Conservation (phyloP, 2,888 invertebrate species). For the Drosophila subsilvestris region DNA sequence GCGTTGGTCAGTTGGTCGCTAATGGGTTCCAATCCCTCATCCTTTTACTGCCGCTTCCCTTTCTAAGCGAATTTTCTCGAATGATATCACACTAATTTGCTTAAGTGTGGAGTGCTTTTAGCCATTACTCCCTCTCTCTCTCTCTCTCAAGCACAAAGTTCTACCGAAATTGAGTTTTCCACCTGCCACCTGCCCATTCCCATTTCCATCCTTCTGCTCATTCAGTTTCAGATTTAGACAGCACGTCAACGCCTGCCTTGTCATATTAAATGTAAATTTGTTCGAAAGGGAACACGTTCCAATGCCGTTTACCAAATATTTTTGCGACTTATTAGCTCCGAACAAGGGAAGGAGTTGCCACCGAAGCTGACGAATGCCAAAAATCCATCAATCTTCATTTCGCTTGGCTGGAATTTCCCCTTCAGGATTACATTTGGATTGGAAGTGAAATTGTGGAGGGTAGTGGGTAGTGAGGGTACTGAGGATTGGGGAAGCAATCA, state of each 20-base stretch:
- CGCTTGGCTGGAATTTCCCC: constrained; percentile 32
- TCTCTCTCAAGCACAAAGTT: not conserved
- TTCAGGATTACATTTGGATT: constrained; percentile 5
- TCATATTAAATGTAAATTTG: constrained; percentile 73
- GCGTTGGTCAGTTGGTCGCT: constrained; percentile 61
- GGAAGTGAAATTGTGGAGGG: not conserved
- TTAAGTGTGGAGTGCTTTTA: constrained; percentile 35
- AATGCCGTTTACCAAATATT: constrained; percentile 49
- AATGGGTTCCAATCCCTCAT: constrained; percentile 37
- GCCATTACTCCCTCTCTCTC: constrained; percentile 1
- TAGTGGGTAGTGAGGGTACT: not conserved
- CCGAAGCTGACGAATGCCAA: constrained; percentile 57
- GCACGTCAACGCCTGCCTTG: constrained; percentile 38
- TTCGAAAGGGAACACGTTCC: constrained; percentile 50
- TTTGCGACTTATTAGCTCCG: constrained; percentile 68
- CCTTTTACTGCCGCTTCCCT: not conserved
- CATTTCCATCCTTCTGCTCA: too few species aligned
- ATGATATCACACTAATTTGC: constrained; percentile 41
- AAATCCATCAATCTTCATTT: constrained; percentile 71
- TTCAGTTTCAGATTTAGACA: too few species aligned
- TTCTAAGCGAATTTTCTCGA: not conserved
- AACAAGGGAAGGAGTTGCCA: constrained; percentile 24
- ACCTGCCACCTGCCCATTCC: not conserved
- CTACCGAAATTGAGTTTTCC: not conserved
- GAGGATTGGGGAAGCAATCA: constrained; percentile 25